Conservation (phyloP, 2,888 invertebrate species). For the Torymus texanus region DNA sequence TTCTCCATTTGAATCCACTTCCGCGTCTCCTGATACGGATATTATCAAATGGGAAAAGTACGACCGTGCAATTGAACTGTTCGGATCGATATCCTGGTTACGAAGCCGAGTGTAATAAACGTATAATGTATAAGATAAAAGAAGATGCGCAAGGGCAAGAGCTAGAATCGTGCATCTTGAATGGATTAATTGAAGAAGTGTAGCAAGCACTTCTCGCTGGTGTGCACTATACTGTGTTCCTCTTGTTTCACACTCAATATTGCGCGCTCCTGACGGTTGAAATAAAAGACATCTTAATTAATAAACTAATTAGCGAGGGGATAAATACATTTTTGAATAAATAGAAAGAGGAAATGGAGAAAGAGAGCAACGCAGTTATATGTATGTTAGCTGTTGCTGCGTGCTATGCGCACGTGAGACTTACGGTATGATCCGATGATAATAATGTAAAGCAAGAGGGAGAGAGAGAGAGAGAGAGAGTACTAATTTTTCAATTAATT, state of each 20-base stretch:
- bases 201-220: too few relatives aligned
- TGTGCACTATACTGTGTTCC: too few relatives aligned
- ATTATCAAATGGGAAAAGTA: conserved; percentile 38
- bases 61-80: conserved; percentile 39
- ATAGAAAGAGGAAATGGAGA: too few relatives aligned
- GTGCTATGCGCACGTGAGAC: too few relatives aligned
- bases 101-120: conserved; percentile 59
- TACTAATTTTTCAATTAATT: too few relatives aligned
- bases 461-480: too few relatives aligned
- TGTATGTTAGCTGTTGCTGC: too few relatives aligned
- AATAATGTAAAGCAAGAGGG: too few relatives aligned
- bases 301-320: neutral
- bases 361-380: too few relatives aligned
- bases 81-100: conserved; percentile 63
- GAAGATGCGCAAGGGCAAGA: neutral
- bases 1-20: conserved; percentile 37
- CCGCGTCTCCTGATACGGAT: conserved; percentile 32
- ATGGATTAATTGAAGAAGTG: conserved; percentile 22
- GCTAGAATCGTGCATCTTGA: neutral
- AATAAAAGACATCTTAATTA: conserved; percentile 17
- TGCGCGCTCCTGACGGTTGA: neutral
- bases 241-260: neutral
- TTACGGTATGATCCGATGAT: too few relatives aligned
- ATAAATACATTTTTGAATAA: neutral
- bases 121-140: conserved; percentile 1